Conservation (phyloP, 2,797 vertebrate species). For the Danio jaintianensis region DNA sequence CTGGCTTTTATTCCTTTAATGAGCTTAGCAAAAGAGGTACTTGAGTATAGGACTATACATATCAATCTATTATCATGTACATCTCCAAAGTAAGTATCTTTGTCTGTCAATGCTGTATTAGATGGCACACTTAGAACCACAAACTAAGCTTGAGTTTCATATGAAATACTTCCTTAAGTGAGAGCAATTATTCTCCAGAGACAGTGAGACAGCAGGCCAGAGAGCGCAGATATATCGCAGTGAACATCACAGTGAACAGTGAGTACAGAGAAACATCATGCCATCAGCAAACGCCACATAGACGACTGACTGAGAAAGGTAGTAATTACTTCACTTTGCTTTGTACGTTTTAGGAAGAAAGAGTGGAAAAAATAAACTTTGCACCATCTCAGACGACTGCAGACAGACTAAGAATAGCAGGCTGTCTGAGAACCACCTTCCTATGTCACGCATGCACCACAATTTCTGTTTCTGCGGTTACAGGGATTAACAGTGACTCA, state of each 20-base stretch:
- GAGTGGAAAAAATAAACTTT: constrained; percentile 24
- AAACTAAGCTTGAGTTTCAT: constrained; percentile 12
- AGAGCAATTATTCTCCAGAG: constrained; percentile 50
- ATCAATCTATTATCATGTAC: not conserved
- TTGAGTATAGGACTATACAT: not conserved
- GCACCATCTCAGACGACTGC: not conserved
- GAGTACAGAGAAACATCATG: constrained; percentile 30
- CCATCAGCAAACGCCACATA: constrained; percentile 3
- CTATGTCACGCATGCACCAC: constrained; percentile 7
- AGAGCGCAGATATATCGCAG: constrained; percentile 26
- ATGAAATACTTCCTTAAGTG: constrained; percentile 23
- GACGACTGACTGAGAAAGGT: constrained; percentile 2
- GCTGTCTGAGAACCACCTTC: constrained; percentile 44
- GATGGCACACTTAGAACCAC: not conserved
- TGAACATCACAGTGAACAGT: constrained; percentile 15
- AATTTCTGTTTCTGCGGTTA: constrained; percentile 33
- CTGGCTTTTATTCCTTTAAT: not conserved
- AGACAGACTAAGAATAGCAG: constrained; percentile 52
- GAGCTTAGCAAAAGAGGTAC: not conserved
- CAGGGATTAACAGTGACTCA: constrained; percentile 39
- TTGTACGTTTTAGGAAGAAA: constrained; percentile 14
- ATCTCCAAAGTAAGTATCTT: not conserved
- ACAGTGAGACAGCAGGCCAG: constrained; percentile 40
- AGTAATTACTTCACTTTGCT: constrained; percentile 25
- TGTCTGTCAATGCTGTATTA: not conserved